Percentiles rank a stretch among this genome's conserved stretches.
These are phyloP conservation scores for Fregata magnificens DNA, from an alignment of 2,113 vertebrate species.

Conservation along the genomic window DNA sequence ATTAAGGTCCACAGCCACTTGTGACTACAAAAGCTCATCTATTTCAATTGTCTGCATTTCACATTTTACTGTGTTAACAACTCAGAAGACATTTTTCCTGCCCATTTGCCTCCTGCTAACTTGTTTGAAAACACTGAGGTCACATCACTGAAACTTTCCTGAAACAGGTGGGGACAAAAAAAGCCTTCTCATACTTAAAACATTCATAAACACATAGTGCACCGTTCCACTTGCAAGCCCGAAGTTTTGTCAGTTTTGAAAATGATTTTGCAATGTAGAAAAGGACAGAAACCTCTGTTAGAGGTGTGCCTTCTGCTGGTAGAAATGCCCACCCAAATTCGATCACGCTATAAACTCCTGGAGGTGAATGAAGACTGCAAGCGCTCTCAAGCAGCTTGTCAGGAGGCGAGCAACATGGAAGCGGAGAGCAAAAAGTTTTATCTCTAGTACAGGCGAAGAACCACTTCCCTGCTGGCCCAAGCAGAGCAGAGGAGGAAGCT, in stretches of 20 bases:
- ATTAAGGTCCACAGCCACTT: background rate
- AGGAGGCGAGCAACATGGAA: rapidly evolving
- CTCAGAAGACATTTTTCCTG: background rate
- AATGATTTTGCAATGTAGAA: rapidly evolving
- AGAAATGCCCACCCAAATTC: background rate
- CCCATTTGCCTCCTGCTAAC: background rate
- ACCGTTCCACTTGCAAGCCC: background rate
- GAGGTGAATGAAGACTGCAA: background rate
- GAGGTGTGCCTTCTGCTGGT: background rate
- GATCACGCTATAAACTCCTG: rapidly evolving
- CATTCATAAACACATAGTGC: background rate
- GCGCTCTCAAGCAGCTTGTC: rapidly evolving
- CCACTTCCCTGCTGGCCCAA: background rate
- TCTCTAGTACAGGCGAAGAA: rapidly evolving
- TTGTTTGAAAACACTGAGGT: rapidly evolving
- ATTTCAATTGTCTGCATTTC: background rate
- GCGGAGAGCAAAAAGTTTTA: rapidly evolving
- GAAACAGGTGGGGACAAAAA: background rate
- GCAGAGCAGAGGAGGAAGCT: background rate
- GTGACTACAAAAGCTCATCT: background rate
- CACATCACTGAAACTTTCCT: background rate
- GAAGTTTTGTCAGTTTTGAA: rapidly evolving
- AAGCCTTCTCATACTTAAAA: background rate
- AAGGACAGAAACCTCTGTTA: background rate
- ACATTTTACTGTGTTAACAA: background rate